Percentiles rank a stretch among this genome's conserved stretches.
Evolutionary conservation across 2,797 vertebrate species (phyloP).

Genomic region (Dipus sagitta): DNA sequence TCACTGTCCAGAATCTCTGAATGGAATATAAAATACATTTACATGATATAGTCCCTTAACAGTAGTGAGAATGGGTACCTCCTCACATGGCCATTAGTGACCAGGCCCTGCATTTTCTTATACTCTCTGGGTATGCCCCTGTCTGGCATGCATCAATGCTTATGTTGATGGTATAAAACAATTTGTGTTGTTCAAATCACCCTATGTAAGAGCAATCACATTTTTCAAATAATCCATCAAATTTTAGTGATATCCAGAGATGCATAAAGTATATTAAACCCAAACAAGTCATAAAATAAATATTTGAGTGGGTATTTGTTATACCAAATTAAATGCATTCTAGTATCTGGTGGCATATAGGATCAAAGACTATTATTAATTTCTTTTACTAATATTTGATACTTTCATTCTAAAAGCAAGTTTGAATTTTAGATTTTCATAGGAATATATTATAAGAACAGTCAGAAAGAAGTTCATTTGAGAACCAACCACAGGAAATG

Average conservation of each 20-base stretch:
- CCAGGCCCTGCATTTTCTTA: neutral
- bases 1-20: slow-evolving; percentile 22
- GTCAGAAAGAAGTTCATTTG: no score
- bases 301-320: slow-evolving; percentile 44
- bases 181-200: slow-evolving; percentile 54
- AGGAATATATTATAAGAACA: no score
- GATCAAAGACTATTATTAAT: slow-evolving; percentile 44
- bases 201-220: slow-evolving; percentile 52
- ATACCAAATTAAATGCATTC: slow-evolving; percentile 50
- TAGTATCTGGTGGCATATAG: slow-evolving; percentile 70
- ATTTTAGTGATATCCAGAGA: slow-evolving; percentile 68
- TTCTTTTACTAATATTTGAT: slow-evolving; percentile 63
- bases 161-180: neutral
- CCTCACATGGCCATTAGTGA: neutral
- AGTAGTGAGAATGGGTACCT: neutral
- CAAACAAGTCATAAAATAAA: slow-evolving; percentile 59
- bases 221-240: slow-evolving; percentile 75
- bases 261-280: slow-evolving; percentile 67
- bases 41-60: neutral
- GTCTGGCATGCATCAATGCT: neutral
- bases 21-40: slow-evolving; percentile 1
- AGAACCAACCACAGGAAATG: neutral
- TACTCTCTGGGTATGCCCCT: neutral
- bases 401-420: slow-evolving; percentile 41
- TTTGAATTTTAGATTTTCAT: slow-evolving; percentile 50